These are phyloP conservation scores for Oenanthe oenanthe DNA, from an alignment of 2,113 vertebrate genomes.

Conservation along the genomic window DNA sequence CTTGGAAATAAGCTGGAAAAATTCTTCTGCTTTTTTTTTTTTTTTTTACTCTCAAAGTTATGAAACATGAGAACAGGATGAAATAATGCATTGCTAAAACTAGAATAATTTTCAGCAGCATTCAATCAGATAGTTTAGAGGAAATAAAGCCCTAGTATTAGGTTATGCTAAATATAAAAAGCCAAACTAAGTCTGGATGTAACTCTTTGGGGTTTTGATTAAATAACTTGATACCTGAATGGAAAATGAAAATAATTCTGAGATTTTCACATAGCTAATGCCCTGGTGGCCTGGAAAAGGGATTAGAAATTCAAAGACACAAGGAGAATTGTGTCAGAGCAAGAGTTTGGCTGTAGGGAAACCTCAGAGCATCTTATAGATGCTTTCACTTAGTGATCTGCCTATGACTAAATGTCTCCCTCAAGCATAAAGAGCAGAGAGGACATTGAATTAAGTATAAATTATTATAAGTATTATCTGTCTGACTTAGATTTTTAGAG, in stretches of 20 bases:
- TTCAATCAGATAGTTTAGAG: slow-evolving; percentile 68
- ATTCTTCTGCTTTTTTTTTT: not conserved
- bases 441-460: not conserved
- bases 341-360: not conserved
- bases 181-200: slow-evolving; percentile 14
- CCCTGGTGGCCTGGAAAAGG: not conserved
- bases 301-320: slow-evolving; percentile 12
- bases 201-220: slow-evolving; percentile 25
- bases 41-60: slow-evolving; percentile 24
- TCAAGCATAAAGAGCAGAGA: not conserved
- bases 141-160: slow-evolving; percentile 61
- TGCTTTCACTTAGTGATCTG: not conserved
- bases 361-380: not conserved
- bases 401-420: not conserved
- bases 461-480: not conserved
- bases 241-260: not conserved
- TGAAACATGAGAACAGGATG: slow-evolving; percentile 57
- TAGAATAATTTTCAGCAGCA: slow-evolving; percentile 65
- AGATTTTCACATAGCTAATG: not conserved
- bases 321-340: not conserved
- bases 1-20: slow-evolving; percentile 9
- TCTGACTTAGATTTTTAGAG: not conserved
- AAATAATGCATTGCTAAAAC: slow-evolving; percentile 68
- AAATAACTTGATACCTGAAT: not conserved
- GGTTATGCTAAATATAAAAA: slow-evolving; percentile 62